Evolutionary conservation across 1,140 invertebrate species (phyloP).

Genomic region (Drosophila pachea): DNA sequence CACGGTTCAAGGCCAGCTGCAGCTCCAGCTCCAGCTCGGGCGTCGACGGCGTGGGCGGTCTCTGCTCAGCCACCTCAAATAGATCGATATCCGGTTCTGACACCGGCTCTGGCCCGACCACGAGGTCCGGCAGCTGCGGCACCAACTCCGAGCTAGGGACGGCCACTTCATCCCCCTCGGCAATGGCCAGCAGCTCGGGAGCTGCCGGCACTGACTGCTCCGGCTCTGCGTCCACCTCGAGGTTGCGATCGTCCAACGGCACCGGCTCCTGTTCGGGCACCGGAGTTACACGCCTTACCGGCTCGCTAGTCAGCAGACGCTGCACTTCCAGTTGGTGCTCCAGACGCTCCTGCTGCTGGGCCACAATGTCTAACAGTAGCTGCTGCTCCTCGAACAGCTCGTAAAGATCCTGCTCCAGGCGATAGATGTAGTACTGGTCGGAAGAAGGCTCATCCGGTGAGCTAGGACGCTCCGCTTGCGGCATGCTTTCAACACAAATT

Average conservation of each 20-base stretch:
- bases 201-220: background rate
- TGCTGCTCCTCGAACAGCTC: conserved; percentile 47
- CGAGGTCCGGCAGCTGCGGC: background rate
- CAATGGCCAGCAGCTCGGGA: background rate
- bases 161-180: background rate
- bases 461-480: conserved; percentile 3
- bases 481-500: background rate
- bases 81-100: no score
- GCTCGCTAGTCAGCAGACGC: background rate
- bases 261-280: background rate
- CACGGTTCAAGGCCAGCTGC: background rate
- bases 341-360: conserved; percentile 25
- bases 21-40: background rate
- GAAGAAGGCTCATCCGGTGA: conserved; percentile 20
- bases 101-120: background rate
- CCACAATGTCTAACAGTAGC: conserved; percentile 15
- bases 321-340: conserved; percentile 15
- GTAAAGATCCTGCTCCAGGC: conserved; percentile 23
- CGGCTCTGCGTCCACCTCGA: background rate
- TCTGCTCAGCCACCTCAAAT: no score
- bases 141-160: no score
- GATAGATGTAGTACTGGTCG: conserved; percentile 1
- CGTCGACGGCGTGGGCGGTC: background rate
- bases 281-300: background rate
- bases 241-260: background rate